Conservation (phyloP, 2,888 invertebrate species). For the Barypeithes pellucidus region DNA sequence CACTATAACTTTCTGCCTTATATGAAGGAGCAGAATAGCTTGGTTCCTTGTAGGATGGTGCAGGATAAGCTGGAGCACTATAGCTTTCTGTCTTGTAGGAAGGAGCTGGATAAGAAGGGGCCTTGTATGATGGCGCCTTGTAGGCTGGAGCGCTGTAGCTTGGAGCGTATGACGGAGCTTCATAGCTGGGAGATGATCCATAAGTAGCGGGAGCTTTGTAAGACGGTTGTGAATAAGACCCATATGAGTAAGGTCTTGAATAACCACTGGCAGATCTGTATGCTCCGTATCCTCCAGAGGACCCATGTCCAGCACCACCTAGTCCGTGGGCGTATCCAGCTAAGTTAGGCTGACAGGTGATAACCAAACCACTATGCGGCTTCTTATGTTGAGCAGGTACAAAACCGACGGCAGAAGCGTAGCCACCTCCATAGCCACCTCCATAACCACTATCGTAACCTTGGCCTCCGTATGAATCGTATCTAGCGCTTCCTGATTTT, state of each 20-base stretch:
- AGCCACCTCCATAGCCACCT: slow-evolving; percentile 32
- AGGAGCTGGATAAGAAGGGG: slow-evolving; percentile 47
- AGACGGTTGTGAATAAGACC: slow-evolving; percentile 40
- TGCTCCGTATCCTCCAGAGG: slow-evolving; percentile 37
- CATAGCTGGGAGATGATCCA: slow-evolving; percentile 51
- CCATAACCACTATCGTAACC: slow-evolving; percentile 19
- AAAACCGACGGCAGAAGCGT: slow-evolving; percentile 30
- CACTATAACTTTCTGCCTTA: slow-evolving; percentile 43
- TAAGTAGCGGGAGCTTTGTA: slow-evolving; percentile 49
- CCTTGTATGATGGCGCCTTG: slow-evolving; percentile 51
- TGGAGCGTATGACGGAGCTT: slow-evolving; percentile 53
- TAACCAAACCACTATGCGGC: slow-evolving; percentile 66
- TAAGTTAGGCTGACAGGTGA: slow-evolving; percentile 69
- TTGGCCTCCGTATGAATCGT: slow-evolving; percentile 37
- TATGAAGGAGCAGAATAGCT: slow-evolving; percentile 51
- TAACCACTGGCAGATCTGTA: slow-evolving; percentile 56
- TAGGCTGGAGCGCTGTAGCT: slow-evolving; percentile 48
- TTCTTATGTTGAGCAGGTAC: slow-evolving; percentile 52
- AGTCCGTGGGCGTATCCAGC: slow-evolving; percentile 66
- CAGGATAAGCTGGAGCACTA: slow-evolving; percentile 52
- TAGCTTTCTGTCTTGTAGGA: slow-evolving; percentile 49
- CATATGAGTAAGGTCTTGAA: slow-evolving; percentile 51
- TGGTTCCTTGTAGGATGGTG: slow-evolving; percentile 52
- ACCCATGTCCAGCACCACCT: slow-evolving; percentile 47
- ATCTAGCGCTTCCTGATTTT: slow-evolving; percentile 29